phyloP scores from a whole-genome alignment of 2,888 invertebrate species.

The Morpho achilles region DNA sequence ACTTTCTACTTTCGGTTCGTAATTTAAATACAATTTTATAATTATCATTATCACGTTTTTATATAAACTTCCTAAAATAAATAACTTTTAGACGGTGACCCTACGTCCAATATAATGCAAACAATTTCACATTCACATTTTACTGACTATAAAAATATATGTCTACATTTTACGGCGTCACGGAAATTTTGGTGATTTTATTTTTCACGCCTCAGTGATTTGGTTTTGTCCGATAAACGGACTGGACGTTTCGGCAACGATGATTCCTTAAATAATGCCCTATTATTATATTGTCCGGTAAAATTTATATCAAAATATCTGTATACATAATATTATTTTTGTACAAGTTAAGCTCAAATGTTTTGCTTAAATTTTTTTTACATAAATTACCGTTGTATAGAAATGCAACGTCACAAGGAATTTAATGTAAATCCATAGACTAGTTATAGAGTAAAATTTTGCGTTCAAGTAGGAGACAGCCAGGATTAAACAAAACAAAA shows the following conservation, averaged over 20 bases:
- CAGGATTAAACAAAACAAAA: no score
- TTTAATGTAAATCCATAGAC: no score
- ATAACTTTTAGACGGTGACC: constrained; percentile 2
- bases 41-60: no score
- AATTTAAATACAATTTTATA: no score
- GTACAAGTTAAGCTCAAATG: no score
- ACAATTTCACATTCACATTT: constrained; percentile 50
- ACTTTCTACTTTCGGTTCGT: no score
- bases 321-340: no score
- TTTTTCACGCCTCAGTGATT: constrained; percentile 35
- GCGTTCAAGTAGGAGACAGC: no score
- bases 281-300: constrained; percentile 6
- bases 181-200: constrained; percentile 42
- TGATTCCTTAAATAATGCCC: constrained; percentile 18
- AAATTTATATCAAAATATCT: background rate
- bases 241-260: constrained; percentile 22
- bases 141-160: constrained; percentile 57
- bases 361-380: no score
- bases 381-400: no score
- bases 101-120: constrained; percentile 36
- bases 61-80: background rate
- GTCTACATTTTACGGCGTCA: constrained; percentile 47
- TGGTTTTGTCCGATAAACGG: constrained; percentile 24
- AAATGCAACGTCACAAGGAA: no score
- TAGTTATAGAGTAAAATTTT: no score